These are phyloP conservation scores for Clarias gariepinus DNA, from an alignment of 2,113 vertebrate species.

Conservation along the genomic window DNA sequence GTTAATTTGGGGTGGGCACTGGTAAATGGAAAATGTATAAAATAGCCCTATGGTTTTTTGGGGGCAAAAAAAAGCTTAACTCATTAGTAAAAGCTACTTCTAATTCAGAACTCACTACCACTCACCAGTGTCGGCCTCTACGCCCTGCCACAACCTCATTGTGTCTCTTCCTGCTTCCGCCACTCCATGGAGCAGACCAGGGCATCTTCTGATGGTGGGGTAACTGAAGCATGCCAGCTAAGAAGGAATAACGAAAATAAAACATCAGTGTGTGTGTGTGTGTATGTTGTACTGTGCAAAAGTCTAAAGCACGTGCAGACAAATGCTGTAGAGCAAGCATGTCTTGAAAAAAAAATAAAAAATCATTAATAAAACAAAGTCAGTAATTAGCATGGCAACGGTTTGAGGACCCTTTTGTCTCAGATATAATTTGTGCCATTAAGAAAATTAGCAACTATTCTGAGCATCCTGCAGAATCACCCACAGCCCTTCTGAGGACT, in stretches of 20 bases:
- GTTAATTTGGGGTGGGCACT: neutral
- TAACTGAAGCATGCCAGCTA: slow-evolving; percentile 60
- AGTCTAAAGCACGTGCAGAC: too few relatives aligned
- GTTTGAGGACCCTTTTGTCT: too few relatives aligned
- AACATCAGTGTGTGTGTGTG: neutral
- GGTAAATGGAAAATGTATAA: neutral
- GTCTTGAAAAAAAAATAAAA: too few relatives aligned
- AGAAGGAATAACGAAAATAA: neutral
- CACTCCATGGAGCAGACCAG: slow-evolving; percentile 52
- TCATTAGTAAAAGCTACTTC: neutral
- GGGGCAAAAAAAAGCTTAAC: too few relatives aligned
- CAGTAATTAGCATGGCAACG: too few relatives aligned
- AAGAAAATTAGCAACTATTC: too few relatives aligned
- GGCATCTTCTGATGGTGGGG: slow-evolving; percentile 55
- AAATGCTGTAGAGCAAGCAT: too few relatives aligned
- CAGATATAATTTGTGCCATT: too few relatives aligned
- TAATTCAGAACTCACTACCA: neutral
- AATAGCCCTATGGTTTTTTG: neutral
- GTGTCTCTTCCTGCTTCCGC: slow-evolving; percentile 56
- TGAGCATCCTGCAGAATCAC: too few relatives aligned
- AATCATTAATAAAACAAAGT: too few relatives aligned
- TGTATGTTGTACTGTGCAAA: too few relatives aligned
- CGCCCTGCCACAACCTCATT: slow-evolving; percentile 49
- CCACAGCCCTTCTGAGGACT: too few relatives aligned
- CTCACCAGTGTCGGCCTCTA: slow-evolving; percentile 59